Conservation (phyloP, 1,140 invertebrate species). For the Kradibia gibbosae region DNA sequence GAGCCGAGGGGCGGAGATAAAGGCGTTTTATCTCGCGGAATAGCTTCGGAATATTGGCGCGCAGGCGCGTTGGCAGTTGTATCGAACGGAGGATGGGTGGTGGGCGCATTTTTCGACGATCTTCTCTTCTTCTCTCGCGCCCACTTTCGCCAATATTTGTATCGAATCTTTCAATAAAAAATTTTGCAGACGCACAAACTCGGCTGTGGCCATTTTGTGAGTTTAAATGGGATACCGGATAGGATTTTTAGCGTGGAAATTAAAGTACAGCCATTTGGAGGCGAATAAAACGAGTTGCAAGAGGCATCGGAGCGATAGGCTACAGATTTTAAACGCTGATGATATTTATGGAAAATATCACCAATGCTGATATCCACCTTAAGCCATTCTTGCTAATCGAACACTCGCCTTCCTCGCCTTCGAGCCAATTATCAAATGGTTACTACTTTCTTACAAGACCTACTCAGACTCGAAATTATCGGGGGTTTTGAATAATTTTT, state of each 20-base stretch:
- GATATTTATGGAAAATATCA: constrained; percentile 5
- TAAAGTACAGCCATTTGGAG: constrained; percentile 73
- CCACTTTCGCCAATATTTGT: constrained; percentile 61
- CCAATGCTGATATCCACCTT: background rate
- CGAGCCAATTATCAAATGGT: background rate
- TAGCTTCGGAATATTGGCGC: constrained; percentile 57
- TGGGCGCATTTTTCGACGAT: constrained; percentile 46
- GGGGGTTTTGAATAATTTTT: background rate
- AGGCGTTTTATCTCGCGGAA: constrained; percentile 71
- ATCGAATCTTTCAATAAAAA: constrained; percentile 74
- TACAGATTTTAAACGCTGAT: constrained; percentile 60
- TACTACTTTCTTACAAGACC: background rate
- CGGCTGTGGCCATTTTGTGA: constrained; percentile 72
- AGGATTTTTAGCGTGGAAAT: constrained; percentile 73
- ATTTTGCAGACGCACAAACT: constrained; percentile 70
- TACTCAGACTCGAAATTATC: background rate
- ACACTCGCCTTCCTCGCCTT: background rate
- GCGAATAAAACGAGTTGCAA: constrained; percentile 68
- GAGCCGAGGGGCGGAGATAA: constrained; percentile 60
- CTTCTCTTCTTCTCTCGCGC: constrained; percentile 14
- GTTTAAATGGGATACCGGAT: constrained; percentile 73
- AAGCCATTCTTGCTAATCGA: background rate
- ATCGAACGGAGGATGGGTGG: background rate
- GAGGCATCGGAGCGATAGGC: constrained; percentile 50
- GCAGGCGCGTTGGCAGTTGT: constrained; percentile 27